Conservation (phyloP, 2,797 vertebrate species). For the Eulemur mongoz region DNA sequence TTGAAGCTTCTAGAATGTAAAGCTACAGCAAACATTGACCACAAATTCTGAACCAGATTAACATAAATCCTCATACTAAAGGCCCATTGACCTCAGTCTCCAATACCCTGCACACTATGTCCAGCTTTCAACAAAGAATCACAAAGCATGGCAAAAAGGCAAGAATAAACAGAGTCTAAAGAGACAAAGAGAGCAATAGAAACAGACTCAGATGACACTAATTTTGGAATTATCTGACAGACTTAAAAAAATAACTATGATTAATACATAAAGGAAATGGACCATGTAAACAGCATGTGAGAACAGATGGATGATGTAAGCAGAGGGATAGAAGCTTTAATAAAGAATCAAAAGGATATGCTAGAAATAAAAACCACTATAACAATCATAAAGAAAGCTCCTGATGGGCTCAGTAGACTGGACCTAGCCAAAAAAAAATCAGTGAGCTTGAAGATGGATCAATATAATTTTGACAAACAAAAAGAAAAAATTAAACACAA, state of each 20-base stretch:
- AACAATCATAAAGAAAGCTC: neutral
- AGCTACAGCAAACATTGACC: neutral
- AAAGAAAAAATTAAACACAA: neutral
- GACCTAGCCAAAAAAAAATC: neutral
- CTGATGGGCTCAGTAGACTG: neutral
- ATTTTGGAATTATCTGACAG: neutral
- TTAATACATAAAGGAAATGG: neutral
- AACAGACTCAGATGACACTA: neutral
- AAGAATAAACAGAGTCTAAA: neutral
- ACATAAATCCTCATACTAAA: neutral
- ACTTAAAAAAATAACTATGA: neutral
- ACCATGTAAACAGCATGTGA: neutral
- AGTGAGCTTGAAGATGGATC: neutral
- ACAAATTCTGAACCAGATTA: neutral
- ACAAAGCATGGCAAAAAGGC: neutral
- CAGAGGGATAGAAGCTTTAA: neutral
- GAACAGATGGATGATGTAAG: neutral
- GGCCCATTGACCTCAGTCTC: neutral
- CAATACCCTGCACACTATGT: fast-evolving
- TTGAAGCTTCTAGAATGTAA: neutral
- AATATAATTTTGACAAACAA: neutral
- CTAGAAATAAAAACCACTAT: neutral
- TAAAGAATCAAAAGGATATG: neutral
- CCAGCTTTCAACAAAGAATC: neutral
- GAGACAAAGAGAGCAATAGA: neutral